A percentile compares a stretch with the other conserved stretches of the same genome.
Conservation (phyloP, 2,888 invertebrate species). For the Hirudinaria manillensis region DNA sequence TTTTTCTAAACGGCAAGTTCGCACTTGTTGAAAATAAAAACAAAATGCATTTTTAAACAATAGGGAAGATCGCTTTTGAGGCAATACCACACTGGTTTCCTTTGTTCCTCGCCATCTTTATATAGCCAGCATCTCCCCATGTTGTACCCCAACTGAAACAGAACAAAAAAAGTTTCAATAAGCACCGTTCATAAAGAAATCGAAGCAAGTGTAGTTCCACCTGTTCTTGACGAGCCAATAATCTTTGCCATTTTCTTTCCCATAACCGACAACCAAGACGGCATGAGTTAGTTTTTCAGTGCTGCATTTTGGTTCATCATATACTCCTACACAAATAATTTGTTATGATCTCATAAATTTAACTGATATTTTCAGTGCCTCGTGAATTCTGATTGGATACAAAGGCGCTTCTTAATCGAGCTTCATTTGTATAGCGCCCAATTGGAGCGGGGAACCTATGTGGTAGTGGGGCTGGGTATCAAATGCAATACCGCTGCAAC, state of each 20-base stretch:
- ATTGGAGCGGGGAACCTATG: too few relatives aligned
- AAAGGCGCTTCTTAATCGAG: too few relatives aligned
- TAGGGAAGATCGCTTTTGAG: conserved; percentile 76
- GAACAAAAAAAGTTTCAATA: neutral
- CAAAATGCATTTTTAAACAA: conserved; percentile 36
- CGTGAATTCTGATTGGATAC: too few relatives aligned
- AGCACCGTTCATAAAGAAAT: neutral
- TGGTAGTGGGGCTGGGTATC: too few relatives aligned
- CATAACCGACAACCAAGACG: conserved; percentile 75
- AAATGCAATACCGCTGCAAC: too few relatives aligned
- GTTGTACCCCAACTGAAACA: conserved; percentile 70
- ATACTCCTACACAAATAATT: conserved; percentile 58
- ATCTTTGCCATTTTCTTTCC: conserved; percentile 64
- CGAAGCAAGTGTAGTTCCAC: conserved; percentile 59
- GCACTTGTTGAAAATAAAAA: too few relatives aligned
- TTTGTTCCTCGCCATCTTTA: conserved; percentile 68
- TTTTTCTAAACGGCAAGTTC: too few relatives aligned
- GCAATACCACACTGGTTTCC: conserved; percentile 80
- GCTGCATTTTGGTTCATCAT: conserved; percentile 70
- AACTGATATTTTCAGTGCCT: too few relatives aligned
- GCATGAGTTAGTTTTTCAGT: conserved; percentile 79
- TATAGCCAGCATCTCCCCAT: conserved; percentile 84
- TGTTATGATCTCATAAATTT: too few relatives aligned
- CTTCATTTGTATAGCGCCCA: too few relatives aligned
- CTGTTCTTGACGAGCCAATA: conserved; percentile 84